Evolutionary conservation across 1,140 invertebrate genomes (phyloP), one percentile per base, ranked within the genome.

Genomic region (Calliopsis andreniformis): DNA sequence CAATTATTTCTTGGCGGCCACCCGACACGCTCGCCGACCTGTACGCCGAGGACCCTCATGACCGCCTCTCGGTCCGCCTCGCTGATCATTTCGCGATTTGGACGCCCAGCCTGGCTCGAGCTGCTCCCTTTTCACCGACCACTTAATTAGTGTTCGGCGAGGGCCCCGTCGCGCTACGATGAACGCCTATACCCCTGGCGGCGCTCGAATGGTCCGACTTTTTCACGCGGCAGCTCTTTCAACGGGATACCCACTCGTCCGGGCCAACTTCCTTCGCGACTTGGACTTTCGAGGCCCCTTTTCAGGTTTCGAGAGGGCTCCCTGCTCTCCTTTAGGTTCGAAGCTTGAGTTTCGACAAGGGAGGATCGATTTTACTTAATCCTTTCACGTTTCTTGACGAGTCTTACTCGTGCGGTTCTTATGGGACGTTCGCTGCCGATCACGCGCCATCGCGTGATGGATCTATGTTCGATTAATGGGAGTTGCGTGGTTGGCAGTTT

Each of bases 121-220:
- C 35, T 39, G 35, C 28, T 39, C 30, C 58, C 20, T 30, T 63
- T 51, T 30, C 43, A 20, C 32, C 10, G 0, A n/a, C 14, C 35
- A 49, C 47, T 73, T 73, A 66, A 55, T 73, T 43, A 55, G 39
- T 35, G 70, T 53, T 45, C 30, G 43, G 16, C 7, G 0, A 16
- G 2, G 55, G n/a, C 10, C 32, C 35, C 18, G 23, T 30, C 28
- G 3, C 49, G 49, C 49, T 53, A 45, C 28, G 62, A 3, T 20
- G 62, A 32, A 12, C 45, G 7, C 16, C 16, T 35, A 49, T 64
- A 12, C 20, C 35, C 3, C n/a, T 20, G 30, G 28, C 67, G 5
- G 23, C 3, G 1, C 10, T 35, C 53, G 30, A 42, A 4, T n/a
- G 30, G 28, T 49, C 32, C 14, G 55, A 47, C 25, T 39, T 39